Percentiles rank a stretch among this genome's conserved stretches.
Conservation (phyloP, 2,113 vertebrate species). For the Rousettus leschenaultii region DNA sequence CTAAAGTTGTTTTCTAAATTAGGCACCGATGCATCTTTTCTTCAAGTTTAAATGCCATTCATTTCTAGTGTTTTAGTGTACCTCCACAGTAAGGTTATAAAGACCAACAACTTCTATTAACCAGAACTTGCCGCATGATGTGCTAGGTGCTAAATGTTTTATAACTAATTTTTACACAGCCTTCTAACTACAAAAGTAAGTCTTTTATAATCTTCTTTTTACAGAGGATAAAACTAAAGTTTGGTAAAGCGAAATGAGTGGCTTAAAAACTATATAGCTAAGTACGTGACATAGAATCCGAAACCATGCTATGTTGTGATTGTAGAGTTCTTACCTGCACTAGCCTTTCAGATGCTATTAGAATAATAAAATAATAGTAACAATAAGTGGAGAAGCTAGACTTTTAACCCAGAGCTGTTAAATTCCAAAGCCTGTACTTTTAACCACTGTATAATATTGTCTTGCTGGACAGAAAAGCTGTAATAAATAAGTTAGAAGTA, state of each 20-base stretch:
- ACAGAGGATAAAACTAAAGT: not conserved
- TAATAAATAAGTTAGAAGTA: not conserved
- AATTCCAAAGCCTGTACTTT: not conserved
- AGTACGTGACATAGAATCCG: not conserved
- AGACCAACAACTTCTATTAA: not conserved
- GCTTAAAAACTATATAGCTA: not conserved
- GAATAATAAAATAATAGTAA: not conserved
- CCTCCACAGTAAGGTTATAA: not conserved
- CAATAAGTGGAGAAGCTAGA: not conserved
- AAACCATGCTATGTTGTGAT: not conserved
- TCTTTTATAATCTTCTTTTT: constrained; percentile 31
- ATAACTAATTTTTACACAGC: constrained; percentile 39
- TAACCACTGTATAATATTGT: not conserved
- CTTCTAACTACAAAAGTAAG: not conserved
- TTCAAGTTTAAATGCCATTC: constrained; percentile 7
- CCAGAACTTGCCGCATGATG: not conserved
- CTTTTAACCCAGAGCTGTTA: not conserved
- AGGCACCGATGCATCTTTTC: not conserved
- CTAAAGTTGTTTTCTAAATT: not conserved
- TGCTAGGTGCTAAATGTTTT: not conserved
- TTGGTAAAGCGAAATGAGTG: not conserved
- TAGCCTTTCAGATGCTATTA: not conserved
- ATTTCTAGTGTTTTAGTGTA: not conserved
- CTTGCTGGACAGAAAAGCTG: not conserved
- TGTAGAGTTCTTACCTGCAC: not conserved